These are phyloP conservation scores for Drosophila gunungcola DNA, from an alignment of 1,140 invertebrate species.

Conservation along the genomic window DNA sequence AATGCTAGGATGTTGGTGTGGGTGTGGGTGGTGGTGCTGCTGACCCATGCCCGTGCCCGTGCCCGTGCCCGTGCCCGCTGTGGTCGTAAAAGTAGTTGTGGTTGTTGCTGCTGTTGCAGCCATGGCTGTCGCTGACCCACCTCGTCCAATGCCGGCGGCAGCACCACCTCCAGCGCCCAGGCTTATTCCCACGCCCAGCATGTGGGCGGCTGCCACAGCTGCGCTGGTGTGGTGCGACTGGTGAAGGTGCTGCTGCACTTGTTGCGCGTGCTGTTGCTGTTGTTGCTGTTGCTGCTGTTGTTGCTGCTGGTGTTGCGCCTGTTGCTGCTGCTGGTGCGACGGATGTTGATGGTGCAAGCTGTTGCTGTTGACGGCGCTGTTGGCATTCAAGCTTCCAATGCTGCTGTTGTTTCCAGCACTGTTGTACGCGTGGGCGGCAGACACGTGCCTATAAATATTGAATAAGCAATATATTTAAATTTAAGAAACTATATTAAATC, in stretches of 20 bases:
- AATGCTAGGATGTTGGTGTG: constrained; percentile 59
- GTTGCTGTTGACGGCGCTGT: constrained; percentile 23
- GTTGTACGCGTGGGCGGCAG: constrained; percentile 55
- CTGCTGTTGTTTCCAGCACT: constrained; percentile 34
- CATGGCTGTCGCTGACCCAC: constrained; percentile 72
- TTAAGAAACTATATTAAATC: too few relatives aligned
- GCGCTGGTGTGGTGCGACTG: constrained; percentile 58
- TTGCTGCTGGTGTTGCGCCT: constrained; percentile 33
- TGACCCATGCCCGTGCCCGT: constrained; percentile 27
- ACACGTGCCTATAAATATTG: constrained; percentile 39
- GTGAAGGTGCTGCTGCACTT: constrained; percentile 46
- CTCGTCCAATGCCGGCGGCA: constrained; percentile 66
- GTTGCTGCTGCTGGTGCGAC: constrained; percentile 23
- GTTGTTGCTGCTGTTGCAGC: constrained; percentile 56
- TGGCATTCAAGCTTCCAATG: constrained; percentile 30
- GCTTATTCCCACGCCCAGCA: constrained; percentile 47
- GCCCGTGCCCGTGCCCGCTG: constrained; percentile 43
- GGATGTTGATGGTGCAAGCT: constrained; percentile 54
- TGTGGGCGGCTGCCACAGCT: constrained; percentile 62
- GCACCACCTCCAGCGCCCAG: constrained; percentile 48
- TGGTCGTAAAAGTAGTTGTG: constrained; percentile 66
- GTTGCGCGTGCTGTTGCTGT: constrained; percentile 34
- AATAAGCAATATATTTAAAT: not conserved
- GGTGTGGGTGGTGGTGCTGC: constrained; percentile 49
- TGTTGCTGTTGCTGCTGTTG: constrained; percentile 33